Evolutionary conservation across 1,140 invertebrate species (phyloP).

Genomic region (Drosophila ohnishii): DNA sequence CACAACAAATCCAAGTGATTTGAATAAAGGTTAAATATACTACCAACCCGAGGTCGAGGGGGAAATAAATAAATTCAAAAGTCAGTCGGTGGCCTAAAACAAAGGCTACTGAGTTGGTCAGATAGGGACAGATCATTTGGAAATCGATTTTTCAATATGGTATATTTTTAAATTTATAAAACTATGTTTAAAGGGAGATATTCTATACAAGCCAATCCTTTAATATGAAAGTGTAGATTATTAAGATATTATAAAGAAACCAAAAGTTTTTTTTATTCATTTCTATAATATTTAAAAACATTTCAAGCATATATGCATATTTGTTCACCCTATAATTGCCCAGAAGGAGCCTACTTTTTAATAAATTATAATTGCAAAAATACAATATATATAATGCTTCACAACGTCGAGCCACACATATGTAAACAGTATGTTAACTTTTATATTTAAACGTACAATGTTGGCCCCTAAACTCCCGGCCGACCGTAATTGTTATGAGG

Average conservation of each 20-base stretch:
- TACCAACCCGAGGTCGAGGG: too few species aligned
- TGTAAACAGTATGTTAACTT: constrained; percentile 10
- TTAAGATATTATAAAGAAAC: too few species aligned
- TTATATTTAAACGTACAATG: constrained; percentile 30
- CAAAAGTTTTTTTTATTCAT: too few species aligned
- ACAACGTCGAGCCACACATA: not conserved
- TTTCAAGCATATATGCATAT: not conserved
- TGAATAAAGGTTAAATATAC: constrained; percentile 57
- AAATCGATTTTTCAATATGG: constrained; percentile 20
- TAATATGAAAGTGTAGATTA: too few species aligned
- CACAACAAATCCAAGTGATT: constrained; percentile 61
- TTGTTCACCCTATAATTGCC: not conserved
- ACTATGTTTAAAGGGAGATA: not conserved
- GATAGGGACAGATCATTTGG: constrained; percentile 28
- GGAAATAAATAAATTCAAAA: constrained; percentile 22
- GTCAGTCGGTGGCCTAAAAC: constrained; percentile 39
- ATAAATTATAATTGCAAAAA: not conserved
- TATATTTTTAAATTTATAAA: too few species aligned
- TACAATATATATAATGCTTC: not conserved
- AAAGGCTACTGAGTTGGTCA: constrained; percentile 41
- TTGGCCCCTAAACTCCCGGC: constrained; percentile 64
- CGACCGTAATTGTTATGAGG: constrained; percentile 68
- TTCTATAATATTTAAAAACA: not conserved
- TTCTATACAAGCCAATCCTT: too few species aligned
- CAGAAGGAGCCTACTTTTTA: not conserved